These are phyloP conservation scores for Psittacula echo DNA, from an alignment of 2,797 vertebrate genomes.

Conservation along the genomic window DNA sequence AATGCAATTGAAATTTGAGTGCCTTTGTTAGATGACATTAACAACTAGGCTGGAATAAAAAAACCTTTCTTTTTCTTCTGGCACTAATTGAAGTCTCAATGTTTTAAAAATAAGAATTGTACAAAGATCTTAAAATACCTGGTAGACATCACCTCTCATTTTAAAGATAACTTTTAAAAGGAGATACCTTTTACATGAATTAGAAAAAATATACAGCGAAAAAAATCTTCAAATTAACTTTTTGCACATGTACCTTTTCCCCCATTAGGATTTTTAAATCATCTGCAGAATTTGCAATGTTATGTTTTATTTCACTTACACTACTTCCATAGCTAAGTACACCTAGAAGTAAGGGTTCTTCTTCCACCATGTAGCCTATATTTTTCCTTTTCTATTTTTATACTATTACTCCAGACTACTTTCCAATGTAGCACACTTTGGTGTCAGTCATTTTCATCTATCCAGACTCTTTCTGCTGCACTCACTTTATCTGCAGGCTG, in stretches of 20 bases:
- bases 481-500: not conserved
- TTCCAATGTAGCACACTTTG: not conserved
- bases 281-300: not conserved
- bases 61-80: rapidly evolving
- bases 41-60: not conserved
- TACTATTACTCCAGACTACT: not conserved
- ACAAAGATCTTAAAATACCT: not conserved
- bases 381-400: not conserved
- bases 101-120: not conserved
- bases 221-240: not conserved
- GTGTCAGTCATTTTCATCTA: not conserved
- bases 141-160: not conserved
- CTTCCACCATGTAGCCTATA: not conserved
- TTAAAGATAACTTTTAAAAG: not conserved
- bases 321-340: not conserved
- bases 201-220: not conserved
- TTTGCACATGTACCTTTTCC: not conserved
- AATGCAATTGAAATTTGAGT: not conserved
- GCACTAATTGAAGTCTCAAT: not conserved
- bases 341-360: not conserved
- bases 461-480: not conserved
- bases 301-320: not conserved
- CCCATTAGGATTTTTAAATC: not conserved
- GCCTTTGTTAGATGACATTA: not conserved
- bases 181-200: not conserved